Evolutionary conservation across 2,797 vertebrate species (phyloP).

Genomic region (Molossus molossus): DNA sequence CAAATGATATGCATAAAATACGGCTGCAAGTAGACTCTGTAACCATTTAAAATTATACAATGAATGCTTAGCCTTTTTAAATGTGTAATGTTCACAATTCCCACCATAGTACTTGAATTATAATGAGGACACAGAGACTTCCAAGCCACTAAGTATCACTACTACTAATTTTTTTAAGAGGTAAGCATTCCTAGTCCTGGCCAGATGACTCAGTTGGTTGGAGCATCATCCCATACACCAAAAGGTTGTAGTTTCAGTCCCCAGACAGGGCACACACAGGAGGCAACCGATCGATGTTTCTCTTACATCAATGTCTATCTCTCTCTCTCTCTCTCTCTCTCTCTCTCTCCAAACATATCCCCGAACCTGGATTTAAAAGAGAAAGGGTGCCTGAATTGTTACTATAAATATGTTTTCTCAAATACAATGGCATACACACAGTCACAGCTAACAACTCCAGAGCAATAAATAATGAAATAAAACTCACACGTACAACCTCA

Average conservation of each 20-base stretch:
- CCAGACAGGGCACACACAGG: too few relatives aligned
- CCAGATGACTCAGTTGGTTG: too few relatives aligned
- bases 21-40: background rate
- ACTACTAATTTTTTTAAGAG: background rate
- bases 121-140: background rate
- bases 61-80: background rate
- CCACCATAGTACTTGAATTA: background rate
- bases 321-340: too few relatives aligned
- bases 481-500: background rate
- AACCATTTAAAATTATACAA: background rate
- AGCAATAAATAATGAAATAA: background rate
- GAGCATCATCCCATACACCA: too few relatives aligned
- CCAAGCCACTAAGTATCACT: background rate
- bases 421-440: background rate
- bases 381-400: background rate
- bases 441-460: background rate
- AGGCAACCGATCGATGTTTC: too few relatives aligned
- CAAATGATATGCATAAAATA: background rate
- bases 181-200: background rate
- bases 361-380: too few relatives aligned
- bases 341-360: too few relatives aligned
- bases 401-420: background rate
- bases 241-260: too few relatives aligned
- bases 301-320: too few relatives aligned
- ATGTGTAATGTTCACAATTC: background rate